A percentile compares a stretch with the other conserved stretches of the same genome.
Conservation (phyloP, 2,113 vertebrate species). For the Plecotus auritus region DNA sequence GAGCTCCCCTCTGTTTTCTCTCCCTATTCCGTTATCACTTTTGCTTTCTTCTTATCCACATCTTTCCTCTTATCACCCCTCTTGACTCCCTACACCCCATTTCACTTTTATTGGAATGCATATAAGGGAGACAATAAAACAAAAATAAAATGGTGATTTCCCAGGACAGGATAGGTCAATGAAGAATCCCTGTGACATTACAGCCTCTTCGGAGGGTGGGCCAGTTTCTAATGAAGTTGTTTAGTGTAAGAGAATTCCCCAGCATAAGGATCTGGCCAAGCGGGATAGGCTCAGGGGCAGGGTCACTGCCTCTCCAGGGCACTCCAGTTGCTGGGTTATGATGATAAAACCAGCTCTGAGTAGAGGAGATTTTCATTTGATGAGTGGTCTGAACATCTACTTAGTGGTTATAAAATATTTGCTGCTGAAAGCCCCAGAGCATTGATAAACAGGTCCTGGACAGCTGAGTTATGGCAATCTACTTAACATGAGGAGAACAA, state of each 20-base stretch:
- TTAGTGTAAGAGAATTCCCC: constrained; percentile 16
- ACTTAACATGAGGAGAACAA: constrained; percentile 60
- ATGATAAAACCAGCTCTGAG: constrained; percentile 57
- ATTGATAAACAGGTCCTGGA: constrained; percentile 58
- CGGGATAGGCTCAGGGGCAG: neutral
- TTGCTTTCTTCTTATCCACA: neutral
- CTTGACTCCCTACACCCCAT: neutral
- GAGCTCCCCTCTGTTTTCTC: neutral
- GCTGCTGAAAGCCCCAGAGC: constrained; percentile 62
- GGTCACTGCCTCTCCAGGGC: constrained; percentile 14
- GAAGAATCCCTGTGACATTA: neutral
- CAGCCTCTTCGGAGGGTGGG: neutral
- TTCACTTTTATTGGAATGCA: neutral
- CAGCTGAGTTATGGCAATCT: constrained; percentile 64
- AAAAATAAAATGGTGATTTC: neutral
- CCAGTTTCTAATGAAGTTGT: neutral
- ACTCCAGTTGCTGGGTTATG: constrained; percentile 35
- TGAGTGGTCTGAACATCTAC: constrained; percentile 69
- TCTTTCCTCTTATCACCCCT: neutral
- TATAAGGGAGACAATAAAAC: neutral
- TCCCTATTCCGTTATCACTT: neutral
- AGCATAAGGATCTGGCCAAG: neutral
- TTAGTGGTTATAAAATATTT: constrained; percentile 72
- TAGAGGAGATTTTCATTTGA: constrained; percentile 65
- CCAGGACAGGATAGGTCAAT: neutral